Evolutionary conservation across 1,140 invertebrate species (phyloP).

Genomic region (Daktulosphaira vitifoliae): DNA sequence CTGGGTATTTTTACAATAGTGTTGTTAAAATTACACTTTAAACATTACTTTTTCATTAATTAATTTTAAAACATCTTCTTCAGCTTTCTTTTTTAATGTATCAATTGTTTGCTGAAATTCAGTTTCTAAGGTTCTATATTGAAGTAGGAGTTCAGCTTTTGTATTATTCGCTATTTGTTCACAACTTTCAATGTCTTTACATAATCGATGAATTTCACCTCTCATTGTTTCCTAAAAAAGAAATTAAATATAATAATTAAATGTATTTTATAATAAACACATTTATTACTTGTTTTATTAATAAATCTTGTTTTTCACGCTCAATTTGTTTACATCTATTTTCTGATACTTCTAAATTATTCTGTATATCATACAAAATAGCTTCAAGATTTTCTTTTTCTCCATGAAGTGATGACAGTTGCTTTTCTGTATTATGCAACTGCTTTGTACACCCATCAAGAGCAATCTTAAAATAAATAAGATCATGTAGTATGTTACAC

Average conservation of each 20-base stretch:
- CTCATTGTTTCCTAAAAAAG: constrained; percentile 55
- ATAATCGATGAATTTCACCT: constrained; percentile 54
- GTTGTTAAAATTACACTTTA: not conserved
- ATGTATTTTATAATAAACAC: not conserved
- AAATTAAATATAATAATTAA: not conserved
- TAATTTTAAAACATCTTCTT: constrained; percentile 62
- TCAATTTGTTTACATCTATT: constrained; percentile 61
- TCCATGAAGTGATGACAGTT: constrained; percentile 59
- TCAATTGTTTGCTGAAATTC: constrained; percentile 65
- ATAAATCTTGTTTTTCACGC: constrained; percentile 62
- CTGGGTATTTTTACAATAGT: not conserved
- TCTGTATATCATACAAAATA: constrained; percentile 69
- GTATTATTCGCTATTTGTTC: constrained; percentile 65
- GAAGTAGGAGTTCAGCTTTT: constrained; percentile 58
- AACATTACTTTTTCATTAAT: constrained; percentile 62
- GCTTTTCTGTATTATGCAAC: constrained; percentile 62
- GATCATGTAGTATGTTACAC: not conserved
- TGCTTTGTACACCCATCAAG: constrained; percentile 70
- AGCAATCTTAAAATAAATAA: constrained; percentile 48
- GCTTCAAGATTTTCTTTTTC: constrained; percentile 72
- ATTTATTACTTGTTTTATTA: constrained; percentile 53
- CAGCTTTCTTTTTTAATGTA: constrained; percentile 61
- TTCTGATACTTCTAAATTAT: constrained; percentile 63
- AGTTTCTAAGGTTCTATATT: constrained; percentile 61
- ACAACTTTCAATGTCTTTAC: constrained; percentile 63